A percentile compares a stretch with the other conserved stretches of the same genome.
Evolutionary conservation across 2,113 vertebrate species (phyloP).

Genomic region (Myanophis thanlyinensis): DNA sequence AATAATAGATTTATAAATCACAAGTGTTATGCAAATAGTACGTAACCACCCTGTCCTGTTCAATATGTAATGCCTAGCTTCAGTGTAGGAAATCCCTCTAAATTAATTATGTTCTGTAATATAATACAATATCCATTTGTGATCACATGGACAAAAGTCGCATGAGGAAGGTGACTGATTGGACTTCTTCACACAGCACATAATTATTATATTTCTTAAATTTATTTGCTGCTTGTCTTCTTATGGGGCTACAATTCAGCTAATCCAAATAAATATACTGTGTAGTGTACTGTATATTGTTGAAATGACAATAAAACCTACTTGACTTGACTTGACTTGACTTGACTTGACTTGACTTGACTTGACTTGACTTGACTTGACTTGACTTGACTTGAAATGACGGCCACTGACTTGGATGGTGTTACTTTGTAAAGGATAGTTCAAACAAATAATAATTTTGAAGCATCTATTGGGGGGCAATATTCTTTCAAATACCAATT

Average conservation of each 20-base stretch:
- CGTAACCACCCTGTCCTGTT: background rate
- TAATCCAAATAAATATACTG: background rate
- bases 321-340: no score
- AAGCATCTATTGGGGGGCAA: background rate
- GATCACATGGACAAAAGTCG: background rate
- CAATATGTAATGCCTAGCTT: background rate
- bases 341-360: no score
- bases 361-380: no score
- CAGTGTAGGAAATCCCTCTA: background rate
- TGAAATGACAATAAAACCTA: no score
- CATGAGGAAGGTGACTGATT: background rate
- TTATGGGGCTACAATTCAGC: background rate
- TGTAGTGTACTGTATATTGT: no score
- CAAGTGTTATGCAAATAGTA: background rate
- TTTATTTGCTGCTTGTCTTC: background rate
- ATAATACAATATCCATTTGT: background rate
- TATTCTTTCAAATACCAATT: background rate
- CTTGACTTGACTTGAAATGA: no score
- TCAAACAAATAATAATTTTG: background rate
- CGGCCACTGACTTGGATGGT: background rate
- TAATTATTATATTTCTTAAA: background rate
- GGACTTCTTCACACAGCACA: background rate
- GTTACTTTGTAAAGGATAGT: background rate
- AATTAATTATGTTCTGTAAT: background rate
- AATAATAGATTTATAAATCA: background rate